Base-by-base conservation (phyloP, 2,888 invertebrate genomes). In the Tenthredo livida region DNA sequence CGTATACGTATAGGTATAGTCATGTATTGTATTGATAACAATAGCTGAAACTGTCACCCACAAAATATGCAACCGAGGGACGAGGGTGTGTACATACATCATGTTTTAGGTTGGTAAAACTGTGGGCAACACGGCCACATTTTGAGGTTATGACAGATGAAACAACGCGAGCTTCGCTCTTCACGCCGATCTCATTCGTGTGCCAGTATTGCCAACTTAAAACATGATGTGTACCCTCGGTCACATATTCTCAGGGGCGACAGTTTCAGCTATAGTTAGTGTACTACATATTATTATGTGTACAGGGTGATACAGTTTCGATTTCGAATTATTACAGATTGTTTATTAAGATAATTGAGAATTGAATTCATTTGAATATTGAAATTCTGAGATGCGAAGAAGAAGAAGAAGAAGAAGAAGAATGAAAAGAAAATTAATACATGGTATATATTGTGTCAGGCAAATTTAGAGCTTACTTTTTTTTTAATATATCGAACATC, bases 281-380 rank as follows among this genome's bases (percentile, higher is more conserved):
- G 37, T 37, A 37, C 37, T 25, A 29, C 5, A 67, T 67, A 29
- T 29, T 29, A 33, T n/a, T 29, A 33, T n/a, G 17, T 72, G 43
- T 72, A 72, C 40, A 72, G 72, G 72, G 72, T 72, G 72, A 72
- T 40, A 25, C 15, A 33, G 12, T 67, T 25, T 67, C 25, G 25
- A 67, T 3, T 67, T 15, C 5, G 15, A 29, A 67, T 67, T 67
- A 67, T 17, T 54, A 54, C 1, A 7, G 10, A 54, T 54, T 54
- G n/a, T n/a, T 54, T n/a, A 15, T 47, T n/a, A 6, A n/a, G 6
- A 54, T 54, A 54, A 54, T 50, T 50, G 6, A 17, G 17, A n/a
- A 50, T 50, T 50, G 50, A 50, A 50, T 54, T 54, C 17, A 7
- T n/a, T 54, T n/a, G 6, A 54, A n/a, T 47, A n/a, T 54, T 54